These are phyloP conservation scores for Ypsolopha scabrella DNA, from an alignment of 2,888 invertebrate species.

Conservation along the genomic window DNA sequence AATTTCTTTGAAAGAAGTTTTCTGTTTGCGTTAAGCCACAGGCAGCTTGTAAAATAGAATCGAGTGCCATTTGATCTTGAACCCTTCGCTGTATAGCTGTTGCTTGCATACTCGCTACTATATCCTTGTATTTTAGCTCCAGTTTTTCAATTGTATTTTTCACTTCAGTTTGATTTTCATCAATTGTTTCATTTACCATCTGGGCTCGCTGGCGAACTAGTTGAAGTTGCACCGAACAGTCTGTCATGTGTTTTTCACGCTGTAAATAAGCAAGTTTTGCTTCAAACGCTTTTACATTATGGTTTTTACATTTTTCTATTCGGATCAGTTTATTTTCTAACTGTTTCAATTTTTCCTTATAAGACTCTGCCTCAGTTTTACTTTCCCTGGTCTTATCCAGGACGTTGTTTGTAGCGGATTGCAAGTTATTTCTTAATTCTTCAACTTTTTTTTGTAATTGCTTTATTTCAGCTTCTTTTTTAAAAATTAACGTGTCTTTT, in stretches of 20 bases:
- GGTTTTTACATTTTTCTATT: conserved; percentile 42
- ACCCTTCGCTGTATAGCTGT: conserved; percentile 52
- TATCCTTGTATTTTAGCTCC: conserved; percentile 53
- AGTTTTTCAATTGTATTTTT: conserved; percentile 41
- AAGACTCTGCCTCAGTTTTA: conserved; percentile 15
- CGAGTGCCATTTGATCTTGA: conserved; percentile 50
- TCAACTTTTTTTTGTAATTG: conserved; percentile 29
- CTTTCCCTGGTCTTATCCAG: conserved; percentile 28
- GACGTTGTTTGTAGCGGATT: conserved; percentile 28
- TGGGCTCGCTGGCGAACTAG: conserved; percentile 46
- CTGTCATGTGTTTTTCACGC: conserved; percentile 45
- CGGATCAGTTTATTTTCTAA: conserved; percentile 46
- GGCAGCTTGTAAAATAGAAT: conserved; percentile 43
- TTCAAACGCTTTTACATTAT: conserved; percentile 36
- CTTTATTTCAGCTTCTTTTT: conserved; percentile 24
- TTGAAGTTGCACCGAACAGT: conserved; percentile 49
- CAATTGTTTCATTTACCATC: conserved; percentile 36
- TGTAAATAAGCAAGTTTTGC: conserved; percentile 39
- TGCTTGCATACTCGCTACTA: conserved; percentile 52
- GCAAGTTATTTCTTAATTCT: conserved; percentile 32
- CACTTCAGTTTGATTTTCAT: conserved; percentile 43
- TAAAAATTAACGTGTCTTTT: conserved; percentile 6
- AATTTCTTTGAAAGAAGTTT: conserved; percentile 1
- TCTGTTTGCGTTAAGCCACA: conserved; percentile 24
- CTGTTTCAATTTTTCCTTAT: conserved; percentile 26